phyloP scores from a whole-genome alignment of 2,797 vertebrate genomes.

The Gymnothorax reevesii region DNA sequence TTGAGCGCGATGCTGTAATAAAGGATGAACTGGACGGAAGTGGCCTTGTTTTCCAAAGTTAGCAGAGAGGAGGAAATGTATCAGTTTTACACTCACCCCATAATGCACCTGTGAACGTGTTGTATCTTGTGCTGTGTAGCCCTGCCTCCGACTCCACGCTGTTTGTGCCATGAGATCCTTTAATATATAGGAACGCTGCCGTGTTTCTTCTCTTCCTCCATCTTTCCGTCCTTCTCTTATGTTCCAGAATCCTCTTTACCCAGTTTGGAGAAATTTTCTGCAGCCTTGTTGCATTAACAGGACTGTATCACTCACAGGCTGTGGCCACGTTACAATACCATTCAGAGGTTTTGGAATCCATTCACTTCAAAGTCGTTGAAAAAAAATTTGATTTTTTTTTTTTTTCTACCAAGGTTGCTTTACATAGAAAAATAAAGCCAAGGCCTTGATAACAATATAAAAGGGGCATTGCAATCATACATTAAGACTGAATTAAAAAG shows the following conservation, averaged over 20 bases:
- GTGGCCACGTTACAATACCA: no score
- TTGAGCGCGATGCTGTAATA: not conserved
- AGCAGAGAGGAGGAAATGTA: conserved; percentile 26
- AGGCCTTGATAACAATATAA: no score
- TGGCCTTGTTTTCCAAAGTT: conserved; percentile 53
- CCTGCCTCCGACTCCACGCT: conserved; percentile 45
- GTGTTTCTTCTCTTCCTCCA: conserved; percentile 15
- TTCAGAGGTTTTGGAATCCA: no score
- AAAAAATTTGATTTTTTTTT: no score
- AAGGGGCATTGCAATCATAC: no score
- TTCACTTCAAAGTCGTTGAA: no score
- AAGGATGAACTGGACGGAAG: conserved; percentile 41
- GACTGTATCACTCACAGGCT: not conserved
- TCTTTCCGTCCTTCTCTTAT: not conserved
- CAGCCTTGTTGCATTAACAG: not conserved
- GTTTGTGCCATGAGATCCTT: conserved; percentile 69
- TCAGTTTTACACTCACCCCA: not conserved
- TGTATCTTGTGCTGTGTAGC: conserved; percentile 43
- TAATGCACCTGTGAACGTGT: conserved; percentile 29
- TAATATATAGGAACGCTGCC: conserved; percentile 44
- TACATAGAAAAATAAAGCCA: no score
- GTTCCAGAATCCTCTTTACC: conserved; percentile 13
- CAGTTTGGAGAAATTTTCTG: not conserved
- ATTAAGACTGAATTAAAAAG: no score
- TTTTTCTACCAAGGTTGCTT: no score